These are phyloP conservation scores for Himalopsyche kuldschensis DNA, from an alignment of 2,888 invertebrate genomes.

Conservation along the genomic window DNA sequence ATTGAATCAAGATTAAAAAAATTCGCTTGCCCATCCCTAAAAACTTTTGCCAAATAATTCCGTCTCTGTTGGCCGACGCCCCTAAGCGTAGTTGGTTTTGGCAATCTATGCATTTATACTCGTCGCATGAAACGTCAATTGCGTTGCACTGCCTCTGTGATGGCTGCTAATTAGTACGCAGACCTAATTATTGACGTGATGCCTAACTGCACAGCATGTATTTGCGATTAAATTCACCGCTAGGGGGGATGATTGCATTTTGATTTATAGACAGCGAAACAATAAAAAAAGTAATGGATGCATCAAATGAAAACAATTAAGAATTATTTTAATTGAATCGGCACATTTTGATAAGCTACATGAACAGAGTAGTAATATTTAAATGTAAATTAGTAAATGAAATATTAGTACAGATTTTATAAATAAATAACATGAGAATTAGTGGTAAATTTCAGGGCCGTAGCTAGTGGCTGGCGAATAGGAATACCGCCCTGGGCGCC, in stretches of 20 bases:
- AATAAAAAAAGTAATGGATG: background rate
- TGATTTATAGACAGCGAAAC: background rate
- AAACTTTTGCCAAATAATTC: background rate
- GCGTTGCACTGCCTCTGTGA: slow-evolving; percentile 11
- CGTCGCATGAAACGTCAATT: background rate
- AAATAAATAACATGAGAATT: no score
- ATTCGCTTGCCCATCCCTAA: background rate
- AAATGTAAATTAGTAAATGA: no score
- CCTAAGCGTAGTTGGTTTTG: background rate
- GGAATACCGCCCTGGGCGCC: no score
- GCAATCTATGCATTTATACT: background rate
- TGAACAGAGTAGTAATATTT: no score
- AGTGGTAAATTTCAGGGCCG: no score
- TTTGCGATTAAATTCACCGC: slow-evolving; percentile 1
- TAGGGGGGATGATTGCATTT: background rate
- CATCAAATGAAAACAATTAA: no score
- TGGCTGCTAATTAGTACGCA: slow-evolving; percentile 26
- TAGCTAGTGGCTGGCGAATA: no score
- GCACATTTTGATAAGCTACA: no score
- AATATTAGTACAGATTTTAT: no score
- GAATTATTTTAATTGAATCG: no score
- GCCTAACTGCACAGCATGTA: slow-evolving; percentile 22
- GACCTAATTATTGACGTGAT: slow-evolving; percentile 24
- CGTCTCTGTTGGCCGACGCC: background rate
- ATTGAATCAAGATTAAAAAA: no score